Percentiles rank a stretch among this genome's conserved stretches.
These are phyloP conservation scores for Corythornis madagascariensis DNA, from an alignment of 2,113 vertebrate species.

Conservation along the genomic window DNA sequence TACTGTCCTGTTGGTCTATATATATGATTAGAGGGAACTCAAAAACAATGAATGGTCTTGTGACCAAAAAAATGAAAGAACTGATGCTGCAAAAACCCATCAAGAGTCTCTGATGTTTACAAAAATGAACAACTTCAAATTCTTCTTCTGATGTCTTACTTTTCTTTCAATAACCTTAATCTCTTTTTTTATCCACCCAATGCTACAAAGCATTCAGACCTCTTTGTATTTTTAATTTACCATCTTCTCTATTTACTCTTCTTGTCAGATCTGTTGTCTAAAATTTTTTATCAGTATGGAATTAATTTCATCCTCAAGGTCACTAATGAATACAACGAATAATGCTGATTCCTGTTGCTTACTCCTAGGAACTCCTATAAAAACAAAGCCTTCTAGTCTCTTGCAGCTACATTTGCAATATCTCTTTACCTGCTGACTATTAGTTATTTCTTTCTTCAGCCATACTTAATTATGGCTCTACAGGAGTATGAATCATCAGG, in stretches of 20 bases:
- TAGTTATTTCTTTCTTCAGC: background rate
- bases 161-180: slow-evolving; percentile 1
- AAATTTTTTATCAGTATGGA: slow-evolving; percentile 22
- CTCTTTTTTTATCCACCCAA: background rate
- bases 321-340: slow-evolving; percentile 27
- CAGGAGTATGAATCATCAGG: background rate
- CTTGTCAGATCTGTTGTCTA: background rate
- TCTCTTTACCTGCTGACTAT: background rate
- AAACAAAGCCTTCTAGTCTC: background rate
- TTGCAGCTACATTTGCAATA: background rate
- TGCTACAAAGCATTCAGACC: background rate
- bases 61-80: background rate
- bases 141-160: background rate
- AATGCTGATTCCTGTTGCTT: slow-evolving; percentile 14
- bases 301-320: slow-evolving; percentile 26
- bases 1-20: background rate
- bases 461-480: background rate
- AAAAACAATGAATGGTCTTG: background rate
- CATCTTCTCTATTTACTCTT: slow-evolving; percentile 14
- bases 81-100: background rate
- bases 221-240: slow-evolving; percentile 27
- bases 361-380: background rate
- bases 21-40: background rate
- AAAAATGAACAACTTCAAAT: background rate
- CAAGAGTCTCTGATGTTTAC: background rate